These are phyloP conservation scores for Agrotis clavis DNA, from an alignment of 2,888 invertebrate species.

Conservation along the genomic window DNA sequence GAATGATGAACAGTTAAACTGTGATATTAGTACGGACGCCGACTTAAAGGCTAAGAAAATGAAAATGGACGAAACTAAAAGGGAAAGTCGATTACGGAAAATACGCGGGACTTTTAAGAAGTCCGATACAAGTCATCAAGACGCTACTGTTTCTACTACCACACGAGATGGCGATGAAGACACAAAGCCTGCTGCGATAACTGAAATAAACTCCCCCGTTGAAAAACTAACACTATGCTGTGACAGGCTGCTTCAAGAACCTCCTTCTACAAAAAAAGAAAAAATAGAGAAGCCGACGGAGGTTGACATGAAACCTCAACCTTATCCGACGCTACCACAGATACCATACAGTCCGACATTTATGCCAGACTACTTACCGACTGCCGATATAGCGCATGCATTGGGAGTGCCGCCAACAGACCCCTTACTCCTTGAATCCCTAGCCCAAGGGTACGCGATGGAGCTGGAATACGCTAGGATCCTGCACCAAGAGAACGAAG, in stretches of 20 bases:
- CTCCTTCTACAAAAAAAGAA: conserved; percentile 65
- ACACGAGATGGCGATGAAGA: conserved; percentile 80
- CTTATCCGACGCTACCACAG: conserved; percentile 55
- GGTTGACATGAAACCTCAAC: conserved; percentile 51
- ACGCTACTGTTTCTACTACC: conserved; percentile 91
- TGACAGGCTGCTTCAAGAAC: conserved; percentile 81
- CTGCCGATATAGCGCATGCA: conserved; percentile 86
- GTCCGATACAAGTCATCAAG: conserved; percentile 85
- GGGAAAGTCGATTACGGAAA: conserved; percentile 86
- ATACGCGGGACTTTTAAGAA: conserved; percentile 86
- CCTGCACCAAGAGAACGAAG: conserved; percentile 93
- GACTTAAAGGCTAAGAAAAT: conserved; percentile 74
- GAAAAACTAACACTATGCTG: conserved; percentile 83
- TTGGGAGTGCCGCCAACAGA: conserved; percentile 87
- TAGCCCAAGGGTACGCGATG: conserved; percentile 91
- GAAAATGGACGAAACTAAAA: conserved; percentile 76
- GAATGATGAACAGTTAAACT: conserved; percentile 64
- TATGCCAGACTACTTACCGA: conserved; percentile 83
- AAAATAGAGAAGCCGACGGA: conserved; percentile 58
- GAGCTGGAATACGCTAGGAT: conserved; percentile 94
- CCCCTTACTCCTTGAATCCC: conserved; percentile 86
- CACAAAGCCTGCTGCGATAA: conserved; percentile 51
- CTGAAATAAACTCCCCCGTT: conserved; percentile 79
- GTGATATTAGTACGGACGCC: conserved; percentile 62
- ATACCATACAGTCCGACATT: conserved; percentile 74